Evolutionary conservation across 2,797 vertebrate genomes (phyloP).

Genomic region (Bradypodion pumilum): DNA sequence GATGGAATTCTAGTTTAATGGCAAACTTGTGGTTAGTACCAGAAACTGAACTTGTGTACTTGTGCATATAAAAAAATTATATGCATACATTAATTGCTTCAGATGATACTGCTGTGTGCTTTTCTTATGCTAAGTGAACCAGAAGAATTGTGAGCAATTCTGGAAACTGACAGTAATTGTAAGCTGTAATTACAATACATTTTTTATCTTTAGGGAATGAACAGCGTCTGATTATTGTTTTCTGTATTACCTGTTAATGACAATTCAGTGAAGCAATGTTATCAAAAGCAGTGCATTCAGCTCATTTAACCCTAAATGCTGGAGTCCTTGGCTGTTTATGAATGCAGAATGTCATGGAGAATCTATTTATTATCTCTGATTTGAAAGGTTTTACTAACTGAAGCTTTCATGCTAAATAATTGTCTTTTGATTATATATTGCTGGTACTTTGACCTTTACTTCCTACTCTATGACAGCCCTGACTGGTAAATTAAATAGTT

Average conservation of each 20-base stretch:
- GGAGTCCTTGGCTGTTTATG: background rate
- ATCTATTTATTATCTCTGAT: background rate
- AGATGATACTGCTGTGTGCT: background rate
- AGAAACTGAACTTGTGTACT: background rate
- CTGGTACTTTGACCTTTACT: background rate
- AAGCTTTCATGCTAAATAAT: slow-evolving; percentile 4
- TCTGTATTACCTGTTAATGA: background rate
- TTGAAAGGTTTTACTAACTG: slow-evolving; percentile 2
- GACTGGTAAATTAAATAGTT: background rate
- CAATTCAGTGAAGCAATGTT: background rate
- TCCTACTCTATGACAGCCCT: slow-evolving; percentile 10
- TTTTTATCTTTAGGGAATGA: background rate
- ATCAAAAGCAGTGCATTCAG: background rate
- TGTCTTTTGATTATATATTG: background rate
- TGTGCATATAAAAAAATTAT: background rate
- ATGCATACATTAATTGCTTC: background rate
- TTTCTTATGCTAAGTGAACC: background rate
- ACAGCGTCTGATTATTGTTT: background rate
- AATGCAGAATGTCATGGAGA: background rate
- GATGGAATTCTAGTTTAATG: background rate
- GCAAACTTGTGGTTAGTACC: background rate
- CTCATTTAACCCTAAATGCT: background rate
- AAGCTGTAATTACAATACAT: background rate
- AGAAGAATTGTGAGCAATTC: background rate
- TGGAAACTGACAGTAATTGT: background rate